Evolutionary conservation across 2,888 invertebrate genomes (phyloP).

Genomic region (Chymomyza caudatula): DNA sequence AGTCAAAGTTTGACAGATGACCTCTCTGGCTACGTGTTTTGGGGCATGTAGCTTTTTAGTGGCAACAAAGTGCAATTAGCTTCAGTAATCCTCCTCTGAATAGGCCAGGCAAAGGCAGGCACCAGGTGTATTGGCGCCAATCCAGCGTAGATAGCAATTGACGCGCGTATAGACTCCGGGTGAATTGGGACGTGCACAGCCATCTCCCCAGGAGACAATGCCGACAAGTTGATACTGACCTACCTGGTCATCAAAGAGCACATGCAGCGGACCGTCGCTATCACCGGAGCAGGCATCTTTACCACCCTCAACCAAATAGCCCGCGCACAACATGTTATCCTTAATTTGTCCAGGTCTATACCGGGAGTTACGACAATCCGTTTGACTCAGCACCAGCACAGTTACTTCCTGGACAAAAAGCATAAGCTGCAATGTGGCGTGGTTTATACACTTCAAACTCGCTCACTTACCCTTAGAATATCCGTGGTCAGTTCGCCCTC

Average conservation of each 20-base stretch:
- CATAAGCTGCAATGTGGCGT: slow-evolving; percentile 62
- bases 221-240: slow-evolving; percentile 56
- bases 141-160: slow-evolving; percentile 47
- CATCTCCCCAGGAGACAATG: slow-evolving; percentile 59
- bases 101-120: slow-evolving; percentile 43
- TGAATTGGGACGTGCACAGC: slow-evolving; percentile 47
- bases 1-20: slow-evolving; percentile 46
- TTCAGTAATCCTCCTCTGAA: slow-evolving; percentile 35
- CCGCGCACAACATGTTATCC: slow-evolving; percentile 71
- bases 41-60: background rate
- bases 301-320: slow-evolving; percentile 29
- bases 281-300: slow-evolving; percentile 52
- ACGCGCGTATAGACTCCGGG: slow-evolving; percentile 61
- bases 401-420: slow-evolving; percentile 79
- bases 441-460: background rate
- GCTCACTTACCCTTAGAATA: slow-evolving; percentile 82
- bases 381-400: slow-evolving; percentile 45
- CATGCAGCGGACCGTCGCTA: slow-evolving; percentile 52
- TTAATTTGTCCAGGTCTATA: slow-evolving; percentile 55
- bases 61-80: slow-evolving; percentile 22
- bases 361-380: slow-evolving; percentile 37
- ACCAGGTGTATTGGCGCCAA: slow-evolving; percentile 31
- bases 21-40: background rate
- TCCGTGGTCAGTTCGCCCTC: slow-evolving; percentile 84
- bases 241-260: slow-evolving; percentile 28